phyloP scores from a whole-genome alignment of 2,113 vertebrate genomes.

The Craseonycteris thonglongyai region DNA sequence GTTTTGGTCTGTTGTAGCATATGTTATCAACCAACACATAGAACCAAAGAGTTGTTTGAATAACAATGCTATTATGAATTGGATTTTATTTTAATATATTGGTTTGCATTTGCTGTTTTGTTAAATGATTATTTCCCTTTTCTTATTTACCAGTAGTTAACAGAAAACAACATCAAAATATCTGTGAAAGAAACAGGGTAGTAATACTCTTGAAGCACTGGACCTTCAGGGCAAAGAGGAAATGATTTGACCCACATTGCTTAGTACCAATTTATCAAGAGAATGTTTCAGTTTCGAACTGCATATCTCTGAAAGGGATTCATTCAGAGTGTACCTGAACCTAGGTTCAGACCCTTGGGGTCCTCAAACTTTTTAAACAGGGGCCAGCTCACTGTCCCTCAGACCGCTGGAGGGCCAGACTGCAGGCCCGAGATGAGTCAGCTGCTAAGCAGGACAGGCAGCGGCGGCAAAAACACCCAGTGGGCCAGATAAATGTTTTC shows the following conservation, averaged over 20 bases:
- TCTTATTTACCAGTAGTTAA: neutral
- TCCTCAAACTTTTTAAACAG: no score
- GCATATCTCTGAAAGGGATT: neutral
- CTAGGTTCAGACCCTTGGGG: neutral
- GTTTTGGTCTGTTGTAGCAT: neutral
- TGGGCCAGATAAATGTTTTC: no score
- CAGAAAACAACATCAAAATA: neutral
- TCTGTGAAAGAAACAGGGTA: neutral
- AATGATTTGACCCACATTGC: neutral
- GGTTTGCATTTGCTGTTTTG: neutral
- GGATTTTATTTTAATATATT: conserved; percentile 4
- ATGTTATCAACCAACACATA: neutral
- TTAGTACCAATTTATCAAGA: neutral
- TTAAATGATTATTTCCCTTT: neutral
- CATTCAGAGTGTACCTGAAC: neutral
- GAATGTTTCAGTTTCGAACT: neutral
- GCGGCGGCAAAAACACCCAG: no score
- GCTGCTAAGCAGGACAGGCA: no score
- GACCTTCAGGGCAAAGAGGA: neutral
- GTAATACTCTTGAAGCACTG: neutral
- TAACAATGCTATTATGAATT: neutral
- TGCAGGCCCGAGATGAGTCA: no score
- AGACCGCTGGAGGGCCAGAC: no score
- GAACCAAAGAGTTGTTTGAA: neutral
- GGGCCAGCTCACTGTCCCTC: no score